Conservation (phyloP, 2,888 invertebrate genomes). For the Dicranocentrus wangi region DNA sequence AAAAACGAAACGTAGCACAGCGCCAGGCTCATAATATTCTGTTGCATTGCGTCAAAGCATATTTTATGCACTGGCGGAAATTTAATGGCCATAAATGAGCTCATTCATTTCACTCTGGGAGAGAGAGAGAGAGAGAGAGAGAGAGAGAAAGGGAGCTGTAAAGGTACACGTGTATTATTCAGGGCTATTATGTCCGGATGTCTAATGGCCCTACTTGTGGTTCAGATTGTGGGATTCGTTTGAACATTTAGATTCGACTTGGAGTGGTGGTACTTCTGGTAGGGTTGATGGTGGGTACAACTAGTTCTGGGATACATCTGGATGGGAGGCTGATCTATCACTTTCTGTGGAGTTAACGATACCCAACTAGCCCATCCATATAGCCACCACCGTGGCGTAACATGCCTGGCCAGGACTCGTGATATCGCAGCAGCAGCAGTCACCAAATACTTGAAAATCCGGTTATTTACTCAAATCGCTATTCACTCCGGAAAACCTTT, state of each 20-base stretch:
- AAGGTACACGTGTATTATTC: neutral
- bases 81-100: conserved; percentile 14
- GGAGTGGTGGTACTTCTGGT: too few relatives aligned
- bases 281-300: too few relatives aligned
- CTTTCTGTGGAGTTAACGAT: neutral
- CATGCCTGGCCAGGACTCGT: neutral
- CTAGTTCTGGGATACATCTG: too few relatives aligned
- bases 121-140: too few relatives aligned
- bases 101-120: neutral
- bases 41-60: conserved; percentile 1
- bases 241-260: too few relatives aligned
- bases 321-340: neutral
- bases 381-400: neutral
- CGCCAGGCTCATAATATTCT: too few relatives aligned
- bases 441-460: too few relatives aligned
- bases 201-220: neutral
- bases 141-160: too few relatives aligned
- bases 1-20: too few relatives aligned
- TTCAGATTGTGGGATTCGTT: neutral
- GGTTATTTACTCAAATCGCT: too few relatives aligned
- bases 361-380: neutral
- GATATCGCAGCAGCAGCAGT: too few relatives aligned
- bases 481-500: too few relatives aligned
- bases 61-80: conserved; percentile 13
- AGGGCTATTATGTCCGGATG: neutral